phyloP scores from a whole-genome alignment of 2,113 vertebrate species.

The Trichechus manatus region DNA sequence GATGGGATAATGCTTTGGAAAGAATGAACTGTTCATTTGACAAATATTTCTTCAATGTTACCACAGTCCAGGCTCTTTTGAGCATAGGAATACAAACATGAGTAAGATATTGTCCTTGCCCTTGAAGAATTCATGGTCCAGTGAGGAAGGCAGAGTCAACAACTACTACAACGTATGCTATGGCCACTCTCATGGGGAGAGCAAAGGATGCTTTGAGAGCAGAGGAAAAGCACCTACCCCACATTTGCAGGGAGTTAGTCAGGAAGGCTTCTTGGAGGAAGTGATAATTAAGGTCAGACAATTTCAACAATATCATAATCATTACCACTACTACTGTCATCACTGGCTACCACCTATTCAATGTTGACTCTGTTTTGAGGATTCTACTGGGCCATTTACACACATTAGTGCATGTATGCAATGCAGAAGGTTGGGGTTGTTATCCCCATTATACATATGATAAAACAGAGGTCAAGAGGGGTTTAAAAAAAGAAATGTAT shows the following conservation, averaged over 20 bases:
- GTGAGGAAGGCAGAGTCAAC: not conserved
- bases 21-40: not conserved
- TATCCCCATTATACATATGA: constrained; percentile 26
- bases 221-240: not conserved
- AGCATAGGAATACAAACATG: not conserved
- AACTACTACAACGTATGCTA: not conserved
- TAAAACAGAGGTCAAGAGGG: constrained; percentile 32
- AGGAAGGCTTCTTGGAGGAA: not conserved
- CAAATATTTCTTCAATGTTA: not conserved
- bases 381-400: constrained; percentile 23
- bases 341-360: not conserved
- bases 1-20: not conserved
- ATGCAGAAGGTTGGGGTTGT: constrained; percentile 29
- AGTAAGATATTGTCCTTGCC: not conserved
- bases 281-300: not conserved
- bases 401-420: not conserved
- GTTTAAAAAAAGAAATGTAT: constrained; percentile 1
- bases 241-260: not conserved
- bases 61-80: not conserved
- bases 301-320: not conserved
- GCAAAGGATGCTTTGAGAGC: not conserved
- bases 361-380: not conserved
- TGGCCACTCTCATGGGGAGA: not conserved
- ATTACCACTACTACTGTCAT: not conserved
- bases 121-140: not conserved